Conservation (phyloP, 2,113 vertebrate genomes). For the Psilopsiagon aurifrons region DNA sequence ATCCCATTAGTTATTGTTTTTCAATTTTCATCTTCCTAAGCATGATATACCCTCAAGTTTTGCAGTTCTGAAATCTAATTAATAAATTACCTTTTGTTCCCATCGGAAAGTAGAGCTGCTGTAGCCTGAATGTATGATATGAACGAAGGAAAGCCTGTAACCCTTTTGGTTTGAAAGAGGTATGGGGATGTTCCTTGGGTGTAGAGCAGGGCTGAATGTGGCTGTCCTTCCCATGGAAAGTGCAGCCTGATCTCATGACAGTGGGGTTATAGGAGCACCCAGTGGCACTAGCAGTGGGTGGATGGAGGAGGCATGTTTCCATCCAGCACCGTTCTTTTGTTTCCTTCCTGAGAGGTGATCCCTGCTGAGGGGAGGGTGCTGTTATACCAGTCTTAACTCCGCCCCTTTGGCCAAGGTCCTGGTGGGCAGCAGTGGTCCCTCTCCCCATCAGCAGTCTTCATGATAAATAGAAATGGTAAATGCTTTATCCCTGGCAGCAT, state of each 20-base stretch:
- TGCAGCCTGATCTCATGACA: rapidly evolving
- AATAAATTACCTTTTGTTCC: slow-evolving; percentile 21
- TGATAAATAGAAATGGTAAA: not conserved
- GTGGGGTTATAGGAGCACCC: not conserved
- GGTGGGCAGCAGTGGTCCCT: not conserved
- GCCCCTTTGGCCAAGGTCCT: not conserved
- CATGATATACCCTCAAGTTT: slow-evolving; percentile 48
- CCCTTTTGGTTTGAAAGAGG: not conserved
- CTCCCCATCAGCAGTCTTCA: not conserved
- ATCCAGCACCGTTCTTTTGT: not conserved
- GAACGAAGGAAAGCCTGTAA: not conserved
- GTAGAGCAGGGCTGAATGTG: rapidly evolving
- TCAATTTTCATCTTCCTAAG: slow-evolving; percentile 49
- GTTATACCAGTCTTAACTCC: not conserved
- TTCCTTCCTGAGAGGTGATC: not conserved
- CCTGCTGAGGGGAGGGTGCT: rapidly evolving
- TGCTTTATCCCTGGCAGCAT: not conserved
- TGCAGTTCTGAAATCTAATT: slow-evolving; percentile 51
- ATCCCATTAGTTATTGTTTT: slow-evolving; percentile 44
- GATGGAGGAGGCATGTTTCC: not conserved
- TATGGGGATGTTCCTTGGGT: rapidly evolving
- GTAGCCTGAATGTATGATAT: not conserved
- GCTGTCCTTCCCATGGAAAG: rapidly evolving
- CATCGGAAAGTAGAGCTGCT: not conserved
- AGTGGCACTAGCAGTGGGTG: not conserved